Evolutionary conservation across 2,113 vertebrate species (phyloP).

Genomic region (Archocentrus centrarchus): DNA sequence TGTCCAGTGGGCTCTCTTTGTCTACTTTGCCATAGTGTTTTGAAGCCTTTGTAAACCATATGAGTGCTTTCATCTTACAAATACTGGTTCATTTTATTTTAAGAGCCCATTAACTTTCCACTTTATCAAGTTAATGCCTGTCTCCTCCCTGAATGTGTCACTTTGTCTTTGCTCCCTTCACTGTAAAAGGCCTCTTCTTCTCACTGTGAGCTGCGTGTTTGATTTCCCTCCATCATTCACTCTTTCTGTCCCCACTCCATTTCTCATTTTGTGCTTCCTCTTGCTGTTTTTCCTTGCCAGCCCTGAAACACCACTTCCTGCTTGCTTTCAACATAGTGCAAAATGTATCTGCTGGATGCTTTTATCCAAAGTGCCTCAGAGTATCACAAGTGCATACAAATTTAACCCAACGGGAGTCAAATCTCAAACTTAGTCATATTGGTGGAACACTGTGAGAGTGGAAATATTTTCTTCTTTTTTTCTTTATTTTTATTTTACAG

Average conservation of each 20-base stretch:
- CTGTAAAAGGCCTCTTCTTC: constrained; percentile 32
- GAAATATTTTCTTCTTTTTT: neutral
- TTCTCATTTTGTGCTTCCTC: constrained; percentile 31
- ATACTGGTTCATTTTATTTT: constrained; percentile 36
- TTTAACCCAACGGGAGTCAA: constrained; percentile 44
- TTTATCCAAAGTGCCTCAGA: constrained; percentile 61
- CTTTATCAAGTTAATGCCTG: constrained; percentile 35
- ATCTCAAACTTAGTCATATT: constrained; percentile 12
- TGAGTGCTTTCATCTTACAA: constrained; percentile 22
- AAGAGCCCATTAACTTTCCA: constrained; percentile 11
- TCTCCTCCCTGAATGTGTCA: neutral
- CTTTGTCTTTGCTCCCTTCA: constrained; percentile 23
- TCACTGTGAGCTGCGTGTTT: constrained; percentile 43
- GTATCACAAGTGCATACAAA: constrained; percentile 34
- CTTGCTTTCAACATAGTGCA: constrained; percentile 33
- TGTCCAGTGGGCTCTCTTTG: neutral
- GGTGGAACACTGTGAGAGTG: neutral
- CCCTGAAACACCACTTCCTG: constrained; percentile 28
- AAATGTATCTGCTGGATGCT: constrained; percentile 59
- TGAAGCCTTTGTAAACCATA: constrained; percentile 15
- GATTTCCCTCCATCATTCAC: constrained; percentile 35
- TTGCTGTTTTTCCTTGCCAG: constrained; percentile 15
- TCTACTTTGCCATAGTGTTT: constrained; percentile 8
- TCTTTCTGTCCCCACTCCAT: constrained; percentile 32
- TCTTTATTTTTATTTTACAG: neutral